Base-by-base conservation (phyloP, 2,797 vertebrate genomes). In the Anas acuta region DNA sequence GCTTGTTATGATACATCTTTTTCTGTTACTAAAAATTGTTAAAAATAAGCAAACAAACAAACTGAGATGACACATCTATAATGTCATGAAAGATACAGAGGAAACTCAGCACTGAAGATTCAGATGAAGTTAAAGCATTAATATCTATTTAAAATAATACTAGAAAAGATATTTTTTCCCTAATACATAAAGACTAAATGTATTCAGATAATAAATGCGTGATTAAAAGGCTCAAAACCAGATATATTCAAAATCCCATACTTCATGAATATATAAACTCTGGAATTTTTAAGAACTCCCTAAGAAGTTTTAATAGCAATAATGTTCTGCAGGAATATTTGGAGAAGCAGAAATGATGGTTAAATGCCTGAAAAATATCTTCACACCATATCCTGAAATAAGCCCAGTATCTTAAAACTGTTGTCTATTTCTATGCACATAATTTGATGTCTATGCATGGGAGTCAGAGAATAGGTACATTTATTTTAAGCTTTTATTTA, bases 1-100 rank as follows among this genome's bases (percentile, higher is more conserved):
- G 12, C 58, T 86, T 6, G 10, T 72, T 78, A n/a, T 78, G 37
- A 79, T 39, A 41, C 66, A 64, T 49, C 21, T 45, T 86, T 80
- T 85, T 75, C 62, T 87, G 26, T 43, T 75, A 65, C 41, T 77
- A 57, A 74, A 84, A 69, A 54, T 70, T 58, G 22, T 83, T 58
- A 66, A 84, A 92, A 92, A 85, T 72, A 87, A 85, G 39, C 43
- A 87, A 93, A 72, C 8, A 89, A 93, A 65, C 8, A 89, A 93
- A 65, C 58, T 54, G 43, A 89, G 45, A 26, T 37, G 61, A 51
- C 32, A 57, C 13, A 37, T 83, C 69, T 77, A 37, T 85, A 87
- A 87, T 3, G 1, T 51, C 73, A 30, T 64, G 37, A 67, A 89
- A 81, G 21, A 77, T 62, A 69, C 32, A 88, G 32, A 83, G 30